Base-by-base conservation (phyloP, 1,140 invertebrate species). In the Drosophila virilis region DNA sequence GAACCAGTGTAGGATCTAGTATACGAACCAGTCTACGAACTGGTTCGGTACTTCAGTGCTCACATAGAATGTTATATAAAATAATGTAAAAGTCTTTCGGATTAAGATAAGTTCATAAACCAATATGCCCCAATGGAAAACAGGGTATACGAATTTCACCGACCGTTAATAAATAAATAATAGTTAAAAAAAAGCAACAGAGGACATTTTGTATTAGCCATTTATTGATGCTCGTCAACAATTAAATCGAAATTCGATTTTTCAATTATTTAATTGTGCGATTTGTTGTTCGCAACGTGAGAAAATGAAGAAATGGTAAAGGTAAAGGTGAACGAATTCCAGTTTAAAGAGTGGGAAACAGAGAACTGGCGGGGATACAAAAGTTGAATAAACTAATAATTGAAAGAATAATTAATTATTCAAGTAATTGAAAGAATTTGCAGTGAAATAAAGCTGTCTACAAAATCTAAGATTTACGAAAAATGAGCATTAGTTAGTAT, bases 181-280 rank as follows among this genome's bases (percentile, higher is more conserved):
- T 28, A 28, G 3, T 28, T 0, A 5, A 28, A 28, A 28, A 5
- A 5, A 37, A 15, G 8, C 7, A 13, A 22, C 50, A 62, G 52
- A 50, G 48, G 13, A 54, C 58, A 76, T 48, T 73, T 62, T 73
- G 82, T 81, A 85, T 86, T 86, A 86, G 82, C 82, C 52, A 40
- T 50, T 51, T 73, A 78, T 46, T 77, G 61, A 69, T 78, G 77
- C 61, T 73, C 62, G 35, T 75, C 64, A 73, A 57, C 80, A 66
- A 85, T 84, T 80, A 80, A 72, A 74, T 78, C 48, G 57, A 60
- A 50, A 35, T 43, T 57, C 37, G 57, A 62, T 59, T 81, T 86
- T 61, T 82, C 78, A 86, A 86, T 81, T 81, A 86, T 81, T 80
- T 85, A 85, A 86, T 86, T 77, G 81, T 57, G 17, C 5, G 13